Base-by-base conservation (phyloP, 2,797 vertebrate species). In the Parauchenoglanis punctatus region DNA sequence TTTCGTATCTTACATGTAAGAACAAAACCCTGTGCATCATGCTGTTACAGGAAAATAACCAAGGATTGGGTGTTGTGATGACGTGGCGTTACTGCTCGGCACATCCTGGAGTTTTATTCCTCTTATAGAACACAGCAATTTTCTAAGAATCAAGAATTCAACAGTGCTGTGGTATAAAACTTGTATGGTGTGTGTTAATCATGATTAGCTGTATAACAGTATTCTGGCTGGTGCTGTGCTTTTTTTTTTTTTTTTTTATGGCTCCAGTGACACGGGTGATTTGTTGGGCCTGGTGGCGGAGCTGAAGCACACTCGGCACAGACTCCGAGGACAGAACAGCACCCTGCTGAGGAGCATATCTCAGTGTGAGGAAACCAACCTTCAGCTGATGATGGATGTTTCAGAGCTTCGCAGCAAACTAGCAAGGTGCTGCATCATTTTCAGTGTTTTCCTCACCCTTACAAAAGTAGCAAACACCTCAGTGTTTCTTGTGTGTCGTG, bases 311-410 rank as follows among this genome's bases (percentile, higher is more conserved):
- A 91, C 94, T 13, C 93, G 94, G 84, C 89, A 87, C 85, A 94
- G 93, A 70, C 92, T 96, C 89, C 94, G 89, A 0, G 93, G 94
- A 82, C 95, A 96, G 91, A 96, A 96, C 94, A 93, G 92, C 89
- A 90, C 89, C 85, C 91, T 96, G 86, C 46, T 95, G 89, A 94
- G 89, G 92, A 95, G 90, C 0, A 88, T 96, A 88, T 91, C 94
- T 85, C 95, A 96, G 89, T 93, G 95, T 88, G 96, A 96, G 73
- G 96, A 96, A 18, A 85, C 92, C 7, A 96, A 96, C 92, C 93
- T 96, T 77, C 95, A 95, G 93, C 94, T 96, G 84, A 95, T 89
- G 52, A 84, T 95, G 83, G 95, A 96, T 89, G 87, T 95, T 85
- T 93, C 93, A 1, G 94, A 96, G 89, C 93, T 96, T 81, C 92